Percentiles rank a stretch among this genome's conserved stretches.
Conservation (phyloP, 1,140 invertebrate species). For the Rhagoletis pomonella region DNA sequence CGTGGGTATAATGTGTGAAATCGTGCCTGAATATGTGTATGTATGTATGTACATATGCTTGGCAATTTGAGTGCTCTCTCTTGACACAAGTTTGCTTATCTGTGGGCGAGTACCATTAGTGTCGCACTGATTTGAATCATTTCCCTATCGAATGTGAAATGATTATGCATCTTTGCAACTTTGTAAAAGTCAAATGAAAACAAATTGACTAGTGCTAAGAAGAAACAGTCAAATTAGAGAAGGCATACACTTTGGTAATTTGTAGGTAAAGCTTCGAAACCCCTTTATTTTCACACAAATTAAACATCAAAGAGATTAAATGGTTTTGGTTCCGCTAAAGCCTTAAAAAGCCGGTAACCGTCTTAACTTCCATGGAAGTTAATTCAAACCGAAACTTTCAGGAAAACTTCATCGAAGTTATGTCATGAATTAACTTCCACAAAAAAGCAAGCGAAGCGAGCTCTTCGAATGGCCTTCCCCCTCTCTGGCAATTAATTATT, state of each 20-base stretch:
- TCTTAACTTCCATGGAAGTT: too few relatives aligned
- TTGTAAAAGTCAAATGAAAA: neutral
- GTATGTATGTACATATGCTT: too few relatives aligned
- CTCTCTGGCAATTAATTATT: too few relatives aligned
- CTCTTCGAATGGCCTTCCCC: too few relatives aligned
- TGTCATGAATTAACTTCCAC: too few relatives aligned
- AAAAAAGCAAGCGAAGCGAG: too few relatives aligned
- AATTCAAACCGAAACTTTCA: too few relatives aligned
- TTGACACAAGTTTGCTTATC: neutral
- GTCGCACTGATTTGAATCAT: conserved; percentile 9
- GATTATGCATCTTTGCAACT: conserved; percentile 33
- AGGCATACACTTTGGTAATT: neutral
- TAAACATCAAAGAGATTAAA: neutral
- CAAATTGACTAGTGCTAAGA: conserved; percentile 10
- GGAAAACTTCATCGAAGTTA: too few relatives aligned
- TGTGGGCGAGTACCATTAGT: conserved; percentile 14
- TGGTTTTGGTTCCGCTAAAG: neutral
- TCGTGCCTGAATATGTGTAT: too few relatives aligned
- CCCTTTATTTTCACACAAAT: neutral
- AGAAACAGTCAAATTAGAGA: neutral
- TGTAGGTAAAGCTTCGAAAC: neutral
- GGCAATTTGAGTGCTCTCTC: too few relatives aligned
- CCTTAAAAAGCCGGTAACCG: too few relatives aligned
- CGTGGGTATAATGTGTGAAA: neutral
- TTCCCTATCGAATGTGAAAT: conserved; percentile 27